A percentile compares a stretch with the other conserved stretches of the same genome.
phyloP scores from a whole-genome alignment of 1,140 invertebrate genomes.

The Zelostemma sp. region DNA sequence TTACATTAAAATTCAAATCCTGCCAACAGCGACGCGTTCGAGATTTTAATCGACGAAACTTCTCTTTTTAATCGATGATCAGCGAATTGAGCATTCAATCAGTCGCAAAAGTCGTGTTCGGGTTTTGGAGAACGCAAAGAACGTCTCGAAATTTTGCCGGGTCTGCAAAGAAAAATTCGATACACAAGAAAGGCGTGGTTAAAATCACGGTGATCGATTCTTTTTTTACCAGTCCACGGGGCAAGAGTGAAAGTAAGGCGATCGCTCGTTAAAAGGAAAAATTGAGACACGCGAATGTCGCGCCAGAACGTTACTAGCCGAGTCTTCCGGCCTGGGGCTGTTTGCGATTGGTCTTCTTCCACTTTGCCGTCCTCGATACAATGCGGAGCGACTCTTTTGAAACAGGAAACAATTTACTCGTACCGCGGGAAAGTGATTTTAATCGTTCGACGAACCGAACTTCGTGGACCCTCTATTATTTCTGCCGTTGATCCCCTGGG shows the following conservation, averaged over 20 bases:
- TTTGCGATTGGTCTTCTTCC: slow-evolving; percentile 32
- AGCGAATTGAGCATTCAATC: no score
- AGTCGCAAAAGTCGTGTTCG: no score
- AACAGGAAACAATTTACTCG: slow-evolving; percentile 52
- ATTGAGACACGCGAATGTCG: slow-evolving; percentile 39
- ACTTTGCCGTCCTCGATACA: slow-evolving; percentile 43
- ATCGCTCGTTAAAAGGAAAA: slow-evolving; percentile 38
- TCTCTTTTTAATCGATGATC: no score
- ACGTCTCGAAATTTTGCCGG: not conserved
- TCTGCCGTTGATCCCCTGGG: slow-evolving; percentile 39
- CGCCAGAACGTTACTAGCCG: slow-evolving; percentile 30
- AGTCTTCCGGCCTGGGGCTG: slow-evolving; percentile 42
- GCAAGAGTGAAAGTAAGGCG: slow-evolving; percentile 57
- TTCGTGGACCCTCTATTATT: slow-evolving; percentile 44
- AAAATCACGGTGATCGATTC: slow-evolving; percentile 14
- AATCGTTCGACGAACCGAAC: slow-evolving; percentile 49
- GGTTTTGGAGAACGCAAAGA: not conserved
- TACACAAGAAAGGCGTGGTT: slow-evolving; percentile 29
- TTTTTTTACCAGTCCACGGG: slow-evolving; percentile 23
- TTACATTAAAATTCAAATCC: no score
- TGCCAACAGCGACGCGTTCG: no score
- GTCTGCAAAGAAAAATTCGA: not conserved
- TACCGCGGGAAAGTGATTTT: slow-evolving; percentile 60
- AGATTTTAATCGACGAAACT: no score
- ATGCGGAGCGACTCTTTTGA: slow-evolving; percentile 37